A percentile compares a stretch with the other conserved stretches of the same genome.
phyloP scores from a whole-genome alignment of 2,797 vertebrate species.

The Acestrorhynchus altus region DNA sequence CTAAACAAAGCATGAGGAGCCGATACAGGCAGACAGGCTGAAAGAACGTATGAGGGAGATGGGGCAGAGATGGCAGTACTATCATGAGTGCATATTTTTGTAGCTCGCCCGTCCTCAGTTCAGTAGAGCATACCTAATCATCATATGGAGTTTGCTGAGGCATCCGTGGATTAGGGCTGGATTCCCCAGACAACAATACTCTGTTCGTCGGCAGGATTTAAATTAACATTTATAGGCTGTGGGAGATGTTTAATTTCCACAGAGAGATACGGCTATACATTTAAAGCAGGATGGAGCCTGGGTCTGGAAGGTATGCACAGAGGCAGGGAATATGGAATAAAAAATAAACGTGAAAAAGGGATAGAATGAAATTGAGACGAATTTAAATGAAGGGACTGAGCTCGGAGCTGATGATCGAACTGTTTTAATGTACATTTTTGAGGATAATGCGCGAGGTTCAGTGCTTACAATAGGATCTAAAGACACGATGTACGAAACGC shows the following conservation, averaged over 20 bases:
- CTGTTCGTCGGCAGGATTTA: conserved; percentile 39
- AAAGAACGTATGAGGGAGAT: neutral
- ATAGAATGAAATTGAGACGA: neutral
- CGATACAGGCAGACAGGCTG: neutral
- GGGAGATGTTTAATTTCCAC: conserved; percentile 58
- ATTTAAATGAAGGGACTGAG: no score
- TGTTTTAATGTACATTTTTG: no score
- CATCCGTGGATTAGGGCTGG: conserved; percentile 24
- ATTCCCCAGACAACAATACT: conserved; percentile 35
- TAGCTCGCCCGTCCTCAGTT: conserved; percentile 19
- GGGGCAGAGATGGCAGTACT: neutral
- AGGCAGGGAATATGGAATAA: neutral
- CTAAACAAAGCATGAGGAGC: neutral
- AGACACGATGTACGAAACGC: no score
- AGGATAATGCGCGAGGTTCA: no score
- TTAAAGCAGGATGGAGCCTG: conserved; percentile 32
- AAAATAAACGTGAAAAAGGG: no score
- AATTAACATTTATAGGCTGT: conserved; percentile 49
- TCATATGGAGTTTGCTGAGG: conserved; percentile 12
- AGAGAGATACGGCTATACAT: conserved; percentile 34
- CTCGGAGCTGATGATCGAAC: no score
- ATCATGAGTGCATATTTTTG: neutral
- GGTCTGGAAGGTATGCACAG: neutral
- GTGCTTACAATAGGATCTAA: no score
- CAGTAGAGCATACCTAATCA: conserved; percentile 42